Percentiles rank a stretch among this genome's conserved stretches.
phyloP scores from a whole-genome alignment of 1,140 invertebrate genomes.

The Thaumetopoea pityocampa region DNA sequence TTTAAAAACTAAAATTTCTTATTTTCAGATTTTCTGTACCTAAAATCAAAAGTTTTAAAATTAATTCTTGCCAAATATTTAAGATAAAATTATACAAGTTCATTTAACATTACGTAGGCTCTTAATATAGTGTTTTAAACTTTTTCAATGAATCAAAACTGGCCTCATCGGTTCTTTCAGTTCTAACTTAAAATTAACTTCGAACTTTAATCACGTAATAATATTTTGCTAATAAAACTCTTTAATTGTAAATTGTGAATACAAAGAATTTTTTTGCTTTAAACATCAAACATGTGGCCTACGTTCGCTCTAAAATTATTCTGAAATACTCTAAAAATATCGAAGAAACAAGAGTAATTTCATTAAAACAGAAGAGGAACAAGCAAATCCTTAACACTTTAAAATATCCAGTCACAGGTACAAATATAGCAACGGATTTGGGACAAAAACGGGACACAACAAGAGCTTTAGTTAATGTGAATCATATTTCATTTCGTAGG shows the following conservation, averaged over 20 bases:
- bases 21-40: no score
- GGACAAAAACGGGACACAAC: constrained; percentile 50
- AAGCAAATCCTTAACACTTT: constrained; percentile 27
- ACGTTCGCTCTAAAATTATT: constrained; percentile 10
- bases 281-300: constrained; percentile 12
- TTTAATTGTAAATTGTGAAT: constrained; percentile 5
- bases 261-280: constrained; percentile 9
- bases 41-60: no score
- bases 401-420: constrained; percentile 35
- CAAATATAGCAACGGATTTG: constrained; percentile 36
- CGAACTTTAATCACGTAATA: constrained; percentile 15
- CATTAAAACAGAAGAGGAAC: constrained; percentile 22
- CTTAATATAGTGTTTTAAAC: constrained; percentile 2
- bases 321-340: constrained; percentile 21
- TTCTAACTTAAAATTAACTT: constrained; percentile 10
- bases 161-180: not conserved
- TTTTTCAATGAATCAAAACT: constrained; percentile 3
- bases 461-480: constrained; percentile 52
- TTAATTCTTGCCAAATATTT: no score
- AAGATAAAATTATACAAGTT: no score
- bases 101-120: no score
- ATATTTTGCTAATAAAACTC: constrained; percentile 16
- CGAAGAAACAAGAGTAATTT: constrained; percentile 21
- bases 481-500: constrained; percentile 51
- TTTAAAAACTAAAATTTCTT: no score